A percentile compares a stretch with the other conserved stretches of the same genome.
phyloP scores from a whole-genome alignment of 2,888 invertebrate genomes.

The Serripes groenlandicus region DNA sequence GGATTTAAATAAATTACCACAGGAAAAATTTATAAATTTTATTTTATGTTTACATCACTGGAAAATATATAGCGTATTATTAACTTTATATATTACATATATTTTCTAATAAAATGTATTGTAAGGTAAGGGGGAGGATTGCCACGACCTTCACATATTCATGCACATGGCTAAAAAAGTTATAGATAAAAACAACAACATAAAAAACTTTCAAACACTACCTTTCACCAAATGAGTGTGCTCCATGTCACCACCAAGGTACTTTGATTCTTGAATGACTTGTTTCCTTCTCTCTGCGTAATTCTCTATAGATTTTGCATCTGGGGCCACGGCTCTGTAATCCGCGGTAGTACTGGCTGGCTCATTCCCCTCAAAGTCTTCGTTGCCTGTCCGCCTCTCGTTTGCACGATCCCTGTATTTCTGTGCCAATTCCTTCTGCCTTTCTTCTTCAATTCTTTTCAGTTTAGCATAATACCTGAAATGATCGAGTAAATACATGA shows the following conservation, averaged over 20 bases:
- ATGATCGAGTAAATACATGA: too few species aligned
- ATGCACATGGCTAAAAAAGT: background rate
- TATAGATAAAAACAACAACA: background rate
- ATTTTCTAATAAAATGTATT: too few species aligned
- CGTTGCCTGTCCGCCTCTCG: constrained; percentile 94
- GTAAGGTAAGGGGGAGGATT: too few species aligned
- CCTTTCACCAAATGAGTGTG: constrained; percentile 99
- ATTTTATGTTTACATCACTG: too few species aligned
- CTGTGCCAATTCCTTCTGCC: constrained; percentile 96
- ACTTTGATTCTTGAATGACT: constrained; percentile 99
- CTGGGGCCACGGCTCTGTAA: constrained; percentile 98
- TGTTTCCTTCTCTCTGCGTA: constrained; percentile 96
- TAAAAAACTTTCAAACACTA: constrained; percentile 10
- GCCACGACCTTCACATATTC: too few species aligned
- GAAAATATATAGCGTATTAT: too few species aligned
- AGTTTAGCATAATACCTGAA: constrained; percentile 92
- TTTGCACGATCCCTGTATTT: constrained; percentile 92
- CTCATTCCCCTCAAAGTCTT: constrained; percentile 92
- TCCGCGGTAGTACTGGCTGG: constrained; percentile 93
- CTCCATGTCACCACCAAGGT: constrained; percentile 99
- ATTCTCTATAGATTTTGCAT: constrained; percentile 92
- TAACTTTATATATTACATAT: too few species aligned
- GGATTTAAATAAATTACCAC: too few species aligned
- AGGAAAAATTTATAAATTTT: too few species aligned
- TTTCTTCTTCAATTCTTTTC: constrained; percentile 97